These are phyloP conservation scores for Pachyseris speciosa DNA, from an alignment of 64 coral and sea anemone species.

Conservation along the genomic window DNA sequence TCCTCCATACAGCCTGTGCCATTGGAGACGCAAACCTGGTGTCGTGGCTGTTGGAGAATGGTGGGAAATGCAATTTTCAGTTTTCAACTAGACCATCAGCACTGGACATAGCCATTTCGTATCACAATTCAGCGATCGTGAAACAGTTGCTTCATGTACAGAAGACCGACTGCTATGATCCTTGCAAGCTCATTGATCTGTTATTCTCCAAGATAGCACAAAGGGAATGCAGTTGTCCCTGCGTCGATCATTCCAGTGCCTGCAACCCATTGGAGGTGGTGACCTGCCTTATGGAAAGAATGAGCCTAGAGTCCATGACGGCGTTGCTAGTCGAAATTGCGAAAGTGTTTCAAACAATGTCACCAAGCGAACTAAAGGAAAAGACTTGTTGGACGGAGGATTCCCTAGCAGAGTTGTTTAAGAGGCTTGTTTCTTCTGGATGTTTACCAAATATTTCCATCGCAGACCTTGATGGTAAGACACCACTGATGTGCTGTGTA, in stretches of 20 bases:
- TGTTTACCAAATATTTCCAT: not conserved
- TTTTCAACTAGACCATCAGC: not conserved
- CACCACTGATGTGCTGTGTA: slow-evolving; percentile 2
- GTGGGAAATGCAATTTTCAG: slow-evolving; percentile 1
- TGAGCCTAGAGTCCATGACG: not conserved
- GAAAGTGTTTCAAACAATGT: not conserved
- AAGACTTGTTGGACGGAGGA: not conserved
- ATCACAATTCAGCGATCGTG: not conserved
- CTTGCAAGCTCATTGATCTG: not conserved
- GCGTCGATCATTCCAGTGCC: not conserved
- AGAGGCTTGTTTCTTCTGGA: not conserved
- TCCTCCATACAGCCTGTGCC: slow-evolving; percentile 61
- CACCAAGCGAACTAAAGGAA: not conserved
- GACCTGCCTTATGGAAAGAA: not conserved
- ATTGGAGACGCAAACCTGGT: slow-evolving; percentile 37
- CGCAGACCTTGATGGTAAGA: not conserved
- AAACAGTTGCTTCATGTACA: not conserved
- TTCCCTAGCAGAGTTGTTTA: not conserved
- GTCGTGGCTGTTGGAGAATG: slow-evolving; percentile 44
- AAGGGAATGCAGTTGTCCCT: too few relatives aligned
- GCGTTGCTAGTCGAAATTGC: not conserved
- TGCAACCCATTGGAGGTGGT: not conserved
- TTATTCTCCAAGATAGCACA: not conserved
- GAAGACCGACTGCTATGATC: not conserved
- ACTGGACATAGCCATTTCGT: not conserved